These are phyloP conservation scores for Holacanthella duospinosa DNA, from an alignment of 2,888 invertebrate genomes.

Conservation along the genomic window DNA sequence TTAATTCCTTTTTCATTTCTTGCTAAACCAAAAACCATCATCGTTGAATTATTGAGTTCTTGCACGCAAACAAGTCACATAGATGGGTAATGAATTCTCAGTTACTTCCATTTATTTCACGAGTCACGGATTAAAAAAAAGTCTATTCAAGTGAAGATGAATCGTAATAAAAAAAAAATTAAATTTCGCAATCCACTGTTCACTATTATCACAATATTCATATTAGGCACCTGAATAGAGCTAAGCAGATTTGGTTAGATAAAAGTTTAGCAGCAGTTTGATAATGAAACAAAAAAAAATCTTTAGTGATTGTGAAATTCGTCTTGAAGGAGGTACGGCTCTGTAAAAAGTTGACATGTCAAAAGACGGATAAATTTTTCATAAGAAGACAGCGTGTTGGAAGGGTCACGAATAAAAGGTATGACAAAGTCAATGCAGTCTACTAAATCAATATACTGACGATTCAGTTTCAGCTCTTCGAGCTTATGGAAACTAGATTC, in stretches of 20 bases:
- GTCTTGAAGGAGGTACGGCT: conserved; percentile 18
- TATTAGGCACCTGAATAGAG: background rate
- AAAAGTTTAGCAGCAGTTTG: background rate
- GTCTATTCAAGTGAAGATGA: no score
- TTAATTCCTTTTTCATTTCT: background rate
- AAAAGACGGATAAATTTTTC: conserved; percentile 29
- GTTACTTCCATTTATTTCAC: no score
- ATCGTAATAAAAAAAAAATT: no score
- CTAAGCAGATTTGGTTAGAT: background rate
- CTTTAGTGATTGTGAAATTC: background rate
- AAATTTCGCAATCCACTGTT: background rate
- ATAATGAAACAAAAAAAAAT: no score
- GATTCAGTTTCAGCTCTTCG: conserved; percentile 43
- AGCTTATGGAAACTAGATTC: conserved; percentile 42
- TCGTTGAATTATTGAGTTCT: no score
- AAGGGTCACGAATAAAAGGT: conserved; percentile 36
- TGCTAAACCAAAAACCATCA: no score
- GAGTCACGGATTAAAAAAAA: no score
- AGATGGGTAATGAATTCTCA: no score
- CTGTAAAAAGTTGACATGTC: conserved; percentile 31
- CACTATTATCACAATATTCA: background rate
- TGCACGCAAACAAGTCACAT: no score
- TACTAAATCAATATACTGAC: conserved; percentile 44
- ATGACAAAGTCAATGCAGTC: conserved; percentile 43
- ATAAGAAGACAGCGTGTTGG: conserved; percentile 31